Evolutionary conservation across 1,140 invertebrate species (phyloP), one percentile per base, ranked within the genome.

Genomic region (Drosophila rhopaloa): DNA sequence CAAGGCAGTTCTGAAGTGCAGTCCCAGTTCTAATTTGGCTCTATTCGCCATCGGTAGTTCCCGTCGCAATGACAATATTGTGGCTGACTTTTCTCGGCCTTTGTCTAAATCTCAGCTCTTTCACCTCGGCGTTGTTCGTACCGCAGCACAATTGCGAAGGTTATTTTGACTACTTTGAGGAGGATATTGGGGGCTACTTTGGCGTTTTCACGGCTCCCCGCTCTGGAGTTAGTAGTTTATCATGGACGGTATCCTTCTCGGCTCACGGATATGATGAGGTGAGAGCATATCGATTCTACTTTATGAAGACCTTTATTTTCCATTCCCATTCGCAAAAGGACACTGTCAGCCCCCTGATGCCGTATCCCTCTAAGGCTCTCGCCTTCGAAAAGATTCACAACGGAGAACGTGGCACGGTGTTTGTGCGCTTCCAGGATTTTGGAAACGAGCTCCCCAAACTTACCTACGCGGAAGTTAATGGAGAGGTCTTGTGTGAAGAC

Each of bases 401-500:
- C 7, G 84, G 84, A 4, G 62, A 70, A 1, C 60, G 46, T 10
- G 80, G 41, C 2, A 32, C 83, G 40, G 53, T 56, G 7, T 80
- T 32, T 32, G 63, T 88, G 11, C 16, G 50, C 9, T 88, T 88
- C 9, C 27, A 68, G 13, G 38, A 72, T 32, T 63, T 65, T 29
- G 19, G 40, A 7, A 27, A 78, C 7, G 68, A 80, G 53, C 32
- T 88, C 43, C 83, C 83, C 38, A 88, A 89, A 55, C 27, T 84
- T 8, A 47, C 46, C 0, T 53, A 19, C 7, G 37, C 57, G 8
- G 54, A 84, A 41, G 35, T 83, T 9, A 84, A 88, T 55, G 73
- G 50, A 7, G n/a, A 72, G n/a, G 6, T 43, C 10, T 24, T 80
- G 6, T 88, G 83, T 62, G 41, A 35, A 16, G 53, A 62, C 7